These are phyloP conservation scores for Brachionichthys hirsutus DNA, from an alignment of 2,113 vertebrate genomes.

Conservation along the genomic window DNA sequence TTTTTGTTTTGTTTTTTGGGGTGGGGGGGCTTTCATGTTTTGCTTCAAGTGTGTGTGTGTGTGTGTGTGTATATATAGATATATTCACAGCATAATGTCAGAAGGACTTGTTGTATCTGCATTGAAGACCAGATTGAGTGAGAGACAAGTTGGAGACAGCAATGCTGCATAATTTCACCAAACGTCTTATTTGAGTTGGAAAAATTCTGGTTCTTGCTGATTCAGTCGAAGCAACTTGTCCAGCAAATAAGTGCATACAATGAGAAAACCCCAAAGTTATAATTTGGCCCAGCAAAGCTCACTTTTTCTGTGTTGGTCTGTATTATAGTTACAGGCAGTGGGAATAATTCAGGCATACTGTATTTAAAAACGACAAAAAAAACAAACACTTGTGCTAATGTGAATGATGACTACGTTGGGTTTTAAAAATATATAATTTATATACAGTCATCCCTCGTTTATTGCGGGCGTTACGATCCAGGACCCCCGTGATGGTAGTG, in stretches of 20 bases:
- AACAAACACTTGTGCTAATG: constrained; percentile 19
- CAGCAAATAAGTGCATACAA: constrained; percentile 8
- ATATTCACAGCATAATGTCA: constrained; percentile 36
- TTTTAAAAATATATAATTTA: no score
- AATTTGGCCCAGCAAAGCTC: constrained; percentile 26
- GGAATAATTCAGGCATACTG: constrained; percentile 15
- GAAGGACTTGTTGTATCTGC: constrained; percentile 26
- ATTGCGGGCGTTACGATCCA: no score
- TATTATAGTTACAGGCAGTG: constrained; percentile 24
- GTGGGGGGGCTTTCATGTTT: constrained; percentile 31
- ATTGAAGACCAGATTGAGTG: constrained; percentile 16
- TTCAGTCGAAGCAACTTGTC: constrained; percentile 5
- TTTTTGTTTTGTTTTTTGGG: constrained; percentile 48
- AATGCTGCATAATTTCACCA: background rate
- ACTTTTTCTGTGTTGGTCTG: constrained; percentile 16
- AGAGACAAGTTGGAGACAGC: background rate
- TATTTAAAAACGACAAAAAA: constrained; percentile 20
- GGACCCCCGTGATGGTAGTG: no score
- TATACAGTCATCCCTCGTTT: no score
- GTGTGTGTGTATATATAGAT: no score
- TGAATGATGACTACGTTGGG: constrained; percentile 21
- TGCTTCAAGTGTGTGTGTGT: constrained; percentile 54
- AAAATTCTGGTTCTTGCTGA: constrained; percentile 9
- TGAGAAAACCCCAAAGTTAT: constrained; percentile 2
- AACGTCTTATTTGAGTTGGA: background rate